Conservation (phyloP, 2,888 invertebrate genomes). For the Dione juno region DNA sequence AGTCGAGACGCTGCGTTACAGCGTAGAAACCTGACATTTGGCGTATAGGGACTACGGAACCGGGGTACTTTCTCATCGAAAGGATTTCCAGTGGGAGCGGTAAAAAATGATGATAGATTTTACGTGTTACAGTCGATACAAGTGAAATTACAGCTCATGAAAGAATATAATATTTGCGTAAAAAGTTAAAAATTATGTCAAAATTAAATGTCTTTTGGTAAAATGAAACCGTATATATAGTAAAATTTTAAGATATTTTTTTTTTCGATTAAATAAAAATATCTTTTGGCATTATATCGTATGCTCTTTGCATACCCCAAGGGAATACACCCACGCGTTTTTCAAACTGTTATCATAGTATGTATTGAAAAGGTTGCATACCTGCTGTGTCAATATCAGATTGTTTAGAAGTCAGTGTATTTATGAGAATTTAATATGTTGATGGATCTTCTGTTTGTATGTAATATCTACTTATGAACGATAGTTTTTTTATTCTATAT, state of each 20-base stretch:
- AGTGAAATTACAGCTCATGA: too few species aligned
- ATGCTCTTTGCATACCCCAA: constrained; percentile 1
- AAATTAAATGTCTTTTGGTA: too few species aligned
- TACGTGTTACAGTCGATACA: too few species aligned
- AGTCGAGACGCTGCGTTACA: too few species aligned
- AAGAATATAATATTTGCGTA: too few species aligned
- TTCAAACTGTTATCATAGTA: constrained; percentile 17
- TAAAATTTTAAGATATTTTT: neutral
- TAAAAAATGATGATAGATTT: too few species aligned
- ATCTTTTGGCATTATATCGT: neutral
- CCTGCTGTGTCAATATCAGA: constrained; percentile 3
- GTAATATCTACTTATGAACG: neutral
- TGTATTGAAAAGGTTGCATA: constrained; percentile 13
- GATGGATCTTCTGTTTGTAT: neutral
- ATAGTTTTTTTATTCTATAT: neutral
- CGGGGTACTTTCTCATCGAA: too few species aligned
- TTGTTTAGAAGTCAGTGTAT: neutral
- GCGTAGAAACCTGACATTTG: too few species aligned
- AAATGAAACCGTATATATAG: neutral
- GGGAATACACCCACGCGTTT: constrained; percentile 11
- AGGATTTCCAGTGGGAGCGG: too few species aligned
- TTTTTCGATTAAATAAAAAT: constrained; percentile 8
- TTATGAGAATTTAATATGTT: constrained; percentile 7
- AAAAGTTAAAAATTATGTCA: too few species aligned
- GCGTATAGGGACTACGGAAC: too few species aligned